Conservation (phyloP, 2,797 vertebrate species). For the Loris lydekkerianus region DNA sequence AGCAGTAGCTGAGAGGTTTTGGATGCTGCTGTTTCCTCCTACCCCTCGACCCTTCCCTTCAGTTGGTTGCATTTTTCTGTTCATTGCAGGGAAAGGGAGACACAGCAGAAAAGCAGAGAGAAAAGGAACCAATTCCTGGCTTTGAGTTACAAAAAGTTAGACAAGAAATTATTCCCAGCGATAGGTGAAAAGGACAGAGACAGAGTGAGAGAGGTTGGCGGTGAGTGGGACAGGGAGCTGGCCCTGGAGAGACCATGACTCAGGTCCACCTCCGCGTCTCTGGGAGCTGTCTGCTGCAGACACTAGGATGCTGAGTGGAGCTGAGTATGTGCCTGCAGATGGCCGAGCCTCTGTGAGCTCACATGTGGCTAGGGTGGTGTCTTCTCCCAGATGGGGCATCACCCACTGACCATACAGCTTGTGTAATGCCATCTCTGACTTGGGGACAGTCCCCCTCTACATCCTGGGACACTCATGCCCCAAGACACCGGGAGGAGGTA, state of each 20-base stretch:
- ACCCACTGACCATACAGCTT: not conserved
- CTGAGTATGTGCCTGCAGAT: rapidly evolving
- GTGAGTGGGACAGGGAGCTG: not conserved
- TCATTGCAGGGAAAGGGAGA: not conserved
- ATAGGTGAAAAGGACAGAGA: not conserved
- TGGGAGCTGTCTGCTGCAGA: not conserved
- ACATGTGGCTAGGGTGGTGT: not conserved
- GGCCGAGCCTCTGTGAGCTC: not conserved
- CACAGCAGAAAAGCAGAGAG: not conserved
- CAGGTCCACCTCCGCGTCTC: not conserved
- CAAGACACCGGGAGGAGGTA: not conserved
- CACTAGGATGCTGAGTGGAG: no score
- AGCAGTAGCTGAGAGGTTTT: not conserved
- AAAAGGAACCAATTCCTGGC: not conserved
- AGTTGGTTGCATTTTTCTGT: not conserved
- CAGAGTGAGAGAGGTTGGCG: not conserved
- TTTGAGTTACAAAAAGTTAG: conserved; percentile 30
- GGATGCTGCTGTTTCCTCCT: not conserved
- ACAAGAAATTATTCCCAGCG: not conserved
- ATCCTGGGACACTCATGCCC: not conserved
- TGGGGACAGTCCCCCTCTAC: not conserved
- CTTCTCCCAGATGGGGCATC: not conserved
- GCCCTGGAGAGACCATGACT: rapidly evolving
- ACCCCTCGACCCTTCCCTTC: not conserved
- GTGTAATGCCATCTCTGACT: not conserved